phyloP scores from a whole-genome alignment of 2,113 vertebrate genomes.

The Takifugu bimaculatus region DNA sequence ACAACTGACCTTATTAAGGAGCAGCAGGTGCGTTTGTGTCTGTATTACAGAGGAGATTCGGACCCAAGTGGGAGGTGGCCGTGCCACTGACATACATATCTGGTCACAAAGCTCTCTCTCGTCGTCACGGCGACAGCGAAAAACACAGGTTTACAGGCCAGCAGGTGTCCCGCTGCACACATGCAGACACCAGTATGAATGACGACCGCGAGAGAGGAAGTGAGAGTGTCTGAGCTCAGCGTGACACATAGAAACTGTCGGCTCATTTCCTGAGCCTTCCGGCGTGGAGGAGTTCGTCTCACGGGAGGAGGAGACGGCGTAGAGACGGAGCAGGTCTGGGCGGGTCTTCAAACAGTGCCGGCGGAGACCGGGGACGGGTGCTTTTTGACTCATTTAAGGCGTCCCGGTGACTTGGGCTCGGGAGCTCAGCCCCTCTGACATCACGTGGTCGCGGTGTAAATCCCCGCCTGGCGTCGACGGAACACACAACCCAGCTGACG shows the following conservation, averaged over 20 bases:
- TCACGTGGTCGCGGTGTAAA: constrained; percentile 27
- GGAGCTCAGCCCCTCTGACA: not conserved
- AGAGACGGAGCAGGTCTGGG: not conserved
- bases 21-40: too few species aligned
- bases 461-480: constrained; percentile 1
- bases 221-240: constrained; percentile 11
- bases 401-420: not conserved
- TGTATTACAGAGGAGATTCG: too few species aligned
- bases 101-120: not conserved
- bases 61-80: too few species aligned
- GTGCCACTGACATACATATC: too few species aligned
- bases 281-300: not conserved
- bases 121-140: not conserved
- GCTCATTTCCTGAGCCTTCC: constrained; percentile 29
- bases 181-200: not conserved
- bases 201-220: constrained; percentile 6
- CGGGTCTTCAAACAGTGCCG: too few species aligned
- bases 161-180: not conserved
- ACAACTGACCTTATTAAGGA: too few species aligned
- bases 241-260: constrained; percentile 12
- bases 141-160: not conserved
- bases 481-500: constrained; percentile 2
- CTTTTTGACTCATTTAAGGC: not conserved
- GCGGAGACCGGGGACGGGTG: not conserved
- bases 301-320: not conserved